Evolutionary conservation across 53 echinoderm and acorn worm species (phyloP).

Genomic region (Astropecten irregularis): DNA sequence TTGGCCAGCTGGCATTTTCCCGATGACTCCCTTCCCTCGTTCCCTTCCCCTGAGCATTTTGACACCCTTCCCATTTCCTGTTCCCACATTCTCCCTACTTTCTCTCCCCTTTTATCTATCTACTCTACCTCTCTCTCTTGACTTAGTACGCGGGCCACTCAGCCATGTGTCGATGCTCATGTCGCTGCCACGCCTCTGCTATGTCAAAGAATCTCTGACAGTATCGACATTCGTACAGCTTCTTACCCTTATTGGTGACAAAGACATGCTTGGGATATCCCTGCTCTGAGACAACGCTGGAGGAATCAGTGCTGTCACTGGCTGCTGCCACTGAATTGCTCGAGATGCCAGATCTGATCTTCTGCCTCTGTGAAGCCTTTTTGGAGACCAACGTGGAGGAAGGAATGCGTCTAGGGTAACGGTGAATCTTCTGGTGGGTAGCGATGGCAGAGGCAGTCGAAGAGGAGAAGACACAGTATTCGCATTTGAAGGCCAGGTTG

Average conservation of each 20-base stretch:
- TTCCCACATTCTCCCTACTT: too few relatives aligned
- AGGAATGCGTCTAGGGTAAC: constrained; percentile 15
- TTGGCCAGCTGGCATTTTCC: too few relatives aligned
- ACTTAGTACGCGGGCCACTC: constrained; percentile 47
- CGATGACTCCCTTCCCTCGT: too few relatives aligned
- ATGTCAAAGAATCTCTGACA: constrained; percentile 61
- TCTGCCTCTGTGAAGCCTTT: constrained; percentile 2
- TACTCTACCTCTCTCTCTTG: not conserved
- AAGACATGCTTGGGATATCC: constrained; percentile 24
- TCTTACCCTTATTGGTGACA: constrained; percentile 26
- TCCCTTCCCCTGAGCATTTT: too few relatives aligned
- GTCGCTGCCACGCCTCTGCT: constrained; percentile 64
- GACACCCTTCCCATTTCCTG: too few relatives aligned
- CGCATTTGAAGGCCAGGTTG: constrained; percentile 70
- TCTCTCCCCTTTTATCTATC: too few relatives aligned
- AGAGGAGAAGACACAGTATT: constrained; percentile 72
- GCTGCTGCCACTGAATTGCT: not conserved
- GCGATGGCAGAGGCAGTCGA: constrained; percentile 67
- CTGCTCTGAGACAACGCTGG: not conserved
- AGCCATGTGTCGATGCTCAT: constrained; percentile 49
- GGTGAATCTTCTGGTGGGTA: constrained; percentile 67
- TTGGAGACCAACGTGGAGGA: not conserved
- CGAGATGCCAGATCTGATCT: not conserved
- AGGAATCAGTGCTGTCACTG: not conserved
- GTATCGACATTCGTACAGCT: constrained; percentile 53